Evolutionary conservation across 2,888 invertebrate species (phyloP), one percentile per base, ranked within the genome.

Genomic region (Dyspetes luteomarginatus): DNA sequence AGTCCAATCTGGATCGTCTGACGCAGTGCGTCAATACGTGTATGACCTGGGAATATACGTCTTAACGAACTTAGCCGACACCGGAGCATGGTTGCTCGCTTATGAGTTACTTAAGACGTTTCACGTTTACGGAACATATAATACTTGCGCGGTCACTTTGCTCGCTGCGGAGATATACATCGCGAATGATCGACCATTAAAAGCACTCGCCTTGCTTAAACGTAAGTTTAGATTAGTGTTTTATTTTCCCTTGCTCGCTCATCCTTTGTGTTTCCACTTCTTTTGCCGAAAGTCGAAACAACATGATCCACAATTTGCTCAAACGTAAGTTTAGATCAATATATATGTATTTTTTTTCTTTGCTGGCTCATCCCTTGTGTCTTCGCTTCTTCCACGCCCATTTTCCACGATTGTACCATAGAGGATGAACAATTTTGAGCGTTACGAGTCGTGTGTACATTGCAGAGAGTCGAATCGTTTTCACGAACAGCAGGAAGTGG

Each of bases 151-250:
- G 9, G 87, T 85, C 68, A 68, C 84, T 62, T 76, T 90, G 17
- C 83, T 91, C 9, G 83, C 87, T 24, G 86, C 84, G 19, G 87
- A 91, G 79, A 88, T 90, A 83, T 88, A 86, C 80, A 82, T 91
- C 83, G 89, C 88, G 30, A 90, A 90, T 85, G 81, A 83, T n/a
- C 84, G 85, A 45, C 83, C 86, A 4, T 12, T 88, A 19, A 84
- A 90, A 79, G 90, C 89, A 50, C 84, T 87, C 43, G 79, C 62
- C 28, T 82, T 90, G 64, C 74, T 91, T 9, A 88, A 85, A 85
- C 82, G 89, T 91, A 85, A 91, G 89, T 89, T 65, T 72, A 55
- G n/a, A n/a, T n/a, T n/a, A n/a, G n/a, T n/a, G n/a, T n/a, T n/a
- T n/a, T n/a, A n/a, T n/a, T n/a, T n/a, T n/a, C n/a, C n/a, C n/a